Conservation (phyloP, 2,113 vertebrate genomes). For the Xyliphius kryptos region DNA sequence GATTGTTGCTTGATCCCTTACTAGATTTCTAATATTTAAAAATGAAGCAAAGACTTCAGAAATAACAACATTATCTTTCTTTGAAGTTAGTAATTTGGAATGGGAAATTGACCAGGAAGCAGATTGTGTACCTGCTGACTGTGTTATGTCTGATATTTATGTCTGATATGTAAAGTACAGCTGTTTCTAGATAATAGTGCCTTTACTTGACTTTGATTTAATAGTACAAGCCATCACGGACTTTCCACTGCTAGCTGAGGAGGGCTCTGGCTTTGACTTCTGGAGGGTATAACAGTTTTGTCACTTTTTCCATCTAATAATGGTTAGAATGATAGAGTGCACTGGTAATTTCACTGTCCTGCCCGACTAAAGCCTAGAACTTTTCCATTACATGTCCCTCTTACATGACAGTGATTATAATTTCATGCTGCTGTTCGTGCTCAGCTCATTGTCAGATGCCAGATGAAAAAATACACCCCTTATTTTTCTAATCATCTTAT, state of each 20-base stretch:
- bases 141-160: background rate
- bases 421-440: no score
- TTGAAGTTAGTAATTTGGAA: background rate
- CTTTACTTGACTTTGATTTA: background rate
- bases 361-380: no score
- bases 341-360: no score
- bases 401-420: no score
- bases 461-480: no score
- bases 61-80: conserved; percentile 5
- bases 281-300: conserved; percentile 10
- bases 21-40: conserved; percentile 8
- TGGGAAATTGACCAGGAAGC: conserved; percentile 6
- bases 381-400: no score
- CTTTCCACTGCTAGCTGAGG: background rate
- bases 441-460: no score
- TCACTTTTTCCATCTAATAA: conserved; percentile 46
- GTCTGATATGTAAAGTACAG: conserved; percentile 4
- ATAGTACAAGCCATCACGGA: background rate
- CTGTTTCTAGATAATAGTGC: conserved; percentile 12
- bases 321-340: no score
- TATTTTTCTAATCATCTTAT: no score
- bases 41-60: conserved; percentile 12
- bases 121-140: background rate
- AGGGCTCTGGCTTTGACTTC: conserved; percentile 2
- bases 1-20: conserved; percentile 17